phyloP scores from a whole-genome alignment of 2,888 invertebrate species.

The Acronicta alni region DNA sequence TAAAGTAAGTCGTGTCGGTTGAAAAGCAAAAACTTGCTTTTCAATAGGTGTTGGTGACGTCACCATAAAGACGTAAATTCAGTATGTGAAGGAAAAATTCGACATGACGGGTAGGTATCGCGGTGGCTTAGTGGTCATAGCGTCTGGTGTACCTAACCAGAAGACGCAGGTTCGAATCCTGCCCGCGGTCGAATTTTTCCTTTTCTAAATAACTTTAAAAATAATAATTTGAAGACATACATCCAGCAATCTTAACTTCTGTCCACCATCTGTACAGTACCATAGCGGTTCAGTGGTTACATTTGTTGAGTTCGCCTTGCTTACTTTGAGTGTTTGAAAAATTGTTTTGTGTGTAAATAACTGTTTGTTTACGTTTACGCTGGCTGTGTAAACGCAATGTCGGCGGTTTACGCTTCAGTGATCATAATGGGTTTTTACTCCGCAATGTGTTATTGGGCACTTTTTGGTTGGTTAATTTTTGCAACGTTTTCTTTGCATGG shows the following conservation, averaged over 20 bases:
- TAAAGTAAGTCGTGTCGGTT: no score
- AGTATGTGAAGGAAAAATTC: no score
- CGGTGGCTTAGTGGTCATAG: no score
- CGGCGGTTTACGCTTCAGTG: constrained; percentile 34
- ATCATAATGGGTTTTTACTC: constrained; percentile 41
- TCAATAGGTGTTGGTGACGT: no score
- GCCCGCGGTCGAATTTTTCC: no score
- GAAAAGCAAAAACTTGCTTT: no score
- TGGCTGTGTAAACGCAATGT: constrained; percentile 35
- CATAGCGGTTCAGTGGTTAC: constrained; percentile 49
- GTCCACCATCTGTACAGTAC: constrained; percentile 7
- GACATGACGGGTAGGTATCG: no score
- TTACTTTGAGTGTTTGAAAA: constrained; percentile 57
- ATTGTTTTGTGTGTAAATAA: constrained; percentile 57
- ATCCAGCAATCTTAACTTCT: constrained; percentile 26
- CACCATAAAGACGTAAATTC: no score
- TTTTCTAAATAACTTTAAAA: no score
- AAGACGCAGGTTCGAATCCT: no score
- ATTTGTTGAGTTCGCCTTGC: constrained; percentile 45
- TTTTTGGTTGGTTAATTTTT: constrained; percentile 18
- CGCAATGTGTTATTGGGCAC: constrained; percentile 18
- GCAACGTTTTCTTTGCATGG: background rate
- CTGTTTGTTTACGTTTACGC: constrained; percentile 50
- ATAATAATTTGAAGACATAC: no score
- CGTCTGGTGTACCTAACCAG: no score